These are phyloP conservation scores for Gorsachius goisagi DNA, from an alignment of 2,113 vertebrate species.

Conservation along the genomic window DNA sequence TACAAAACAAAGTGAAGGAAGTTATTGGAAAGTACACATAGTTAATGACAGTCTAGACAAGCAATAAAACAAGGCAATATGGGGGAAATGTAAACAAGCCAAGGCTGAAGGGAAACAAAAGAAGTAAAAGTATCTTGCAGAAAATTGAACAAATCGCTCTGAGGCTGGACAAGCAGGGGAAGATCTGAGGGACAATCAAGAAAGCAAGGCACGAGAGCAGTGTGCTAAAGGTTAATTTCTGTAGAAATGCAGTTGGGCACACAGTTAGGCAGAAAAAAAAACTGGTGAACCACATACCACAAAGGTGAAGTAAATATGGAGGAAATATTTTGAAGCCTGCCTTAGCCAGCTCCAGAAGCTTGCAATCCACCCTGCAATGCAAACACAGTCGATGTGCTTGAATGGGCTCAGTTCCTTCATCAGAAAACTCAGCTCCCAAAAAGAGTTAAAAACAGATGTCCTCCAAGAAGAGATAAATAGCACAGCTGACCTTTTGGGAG, in stretches of 20 bases:
- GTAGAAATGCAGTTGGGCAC: not conserved
- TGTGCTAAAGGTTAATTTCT: not conserved
- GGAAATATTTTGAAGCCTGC: not conserved
- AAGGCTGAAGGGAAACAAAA: slow-evolving; percentile 12
- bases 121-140: slow-evolving; percentile 4
- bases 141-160: not conserved
- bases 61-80: slow-evolving; percentile 17
- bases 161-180: not conserved
- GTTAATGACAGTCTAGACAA: not conserved
- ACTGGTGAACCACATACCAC: not conserved
- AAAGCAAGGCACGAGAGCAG: not conserved
- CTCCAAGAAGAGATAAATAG: not conserved
- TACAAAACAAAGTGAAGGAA: slow-evolving; percentile 48
- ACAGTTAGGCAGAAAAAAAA: not conserved
- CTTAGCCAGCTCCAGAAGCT: not conserved
- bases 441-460: slow-evolving; percentile 4
- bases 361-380: not conserved
- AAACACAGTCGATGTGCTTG: not conserved
- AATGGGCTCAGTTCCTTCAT: not conserved
- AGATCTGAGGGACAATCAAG: not conserved
- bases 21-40: slow-evolving; percentile 16
- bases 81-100: slow-evolving; percentile 42
- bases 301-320: not conserved
- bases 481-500: not conserved
- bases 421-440: not conserved